Base-by-base conservation (phyloP, 2,113 vertebrate genomes). In the Salvator merianae region DNA sequence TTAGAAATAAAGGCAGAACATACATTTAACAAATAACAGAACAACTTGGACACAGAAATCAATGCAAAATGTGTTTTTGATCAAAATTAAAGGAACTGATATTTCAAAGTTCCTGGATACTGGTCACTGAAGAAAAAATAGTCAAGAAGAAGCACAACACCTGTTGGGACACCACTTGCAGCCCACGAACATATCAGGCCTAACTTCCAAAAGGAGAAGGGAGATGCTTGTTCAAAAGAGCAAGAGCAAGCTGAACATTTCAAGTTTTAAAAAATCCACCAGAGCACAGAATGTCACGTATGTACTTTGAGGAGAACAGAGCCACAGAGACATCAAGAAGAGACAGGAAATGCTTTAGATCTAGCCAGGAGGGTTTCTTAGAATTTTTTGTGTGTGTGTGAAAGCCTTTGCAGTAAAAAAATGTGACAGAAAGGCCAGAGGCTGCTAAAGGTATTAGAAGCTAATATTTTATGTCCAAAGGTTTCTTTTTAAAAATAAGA, bases 301-400 rank as follows among this genome's bases (percentile, higher is more conserved):
- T 47, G 66, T 50, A 86, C 13, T 5, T 12, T 68, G 84, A 77
- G 87, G 73, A 87, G 90, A 82, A 66, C 83, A 74, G 13, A 63
- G 72, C 59, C 71, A 77, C 47, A 88, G 30, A 9, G 38, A n/a
- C 68, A 55, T 22, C 73, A 88, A 68, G 34, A 81, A 84, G 73
- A 88, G 77, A 84, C 80, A 86, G 53, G 73, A 88, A 74, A 68
- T 40, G 78, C 47, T 88, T 86, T 47, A 72, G 84, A 77, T 90
- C n/a, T 28, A 68, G 26, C 14, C 81, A 86, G 69, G 68, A 30
- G 66, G 0, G 0, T 71, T 71, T 76, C 65, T 63, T 74, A 1
- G 22, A 50, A 77, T 18, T 32, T 66, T 50, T 88, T 26, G 3
- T 79, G 36, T 1, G 26, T 26, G 2, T 79, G 47, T 1, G 36